Percentiles rank a stretch among this genome's conserved stretches.
Evolutionary conservation across 1,140 invertebrate species (phyloP).

Genomic region (Eupristina koningsbergeri): DNA sequence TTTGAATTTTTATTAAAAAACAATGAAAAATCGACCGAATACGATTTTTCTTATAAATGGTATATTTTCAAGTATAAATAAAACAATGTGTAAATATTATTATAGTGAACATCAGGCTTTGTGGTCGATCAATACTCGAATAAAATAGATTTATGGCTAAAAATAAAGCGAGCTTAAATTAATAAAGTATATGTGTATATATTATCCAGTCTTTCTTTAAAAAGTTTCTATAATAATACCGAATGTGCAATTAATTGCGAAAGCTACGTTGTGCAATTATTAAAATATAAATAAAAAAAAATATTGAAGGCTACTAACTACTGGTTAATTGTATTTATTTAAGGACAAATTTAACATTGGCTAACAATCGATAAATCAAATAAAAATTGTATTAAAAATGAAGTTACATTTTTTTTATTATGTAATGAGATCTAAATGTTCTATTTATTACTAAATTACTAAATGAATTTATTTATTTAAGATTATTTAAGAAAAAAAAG

Average conservation of each 20-base stretch:
- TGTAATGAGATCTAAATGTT: too few relatives aligned
- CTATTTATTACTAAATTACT: too few relatives aligned
- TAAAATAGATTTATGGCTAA: not conserved
- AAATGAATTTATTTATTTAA: too few relatives aligned
- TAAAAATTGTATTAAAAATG: not conserved
- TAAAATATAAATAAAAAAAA: constrained; percentile 28
- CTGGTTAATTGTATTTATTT: constrained; percentile 31
- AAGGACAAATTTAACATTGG: not conserved
- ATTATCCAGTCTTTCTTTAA: not conserved
- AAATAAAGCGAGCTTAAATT: not conserved
- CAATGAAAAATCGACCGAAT: not conserved
- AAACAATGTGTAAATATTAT: not conserved
- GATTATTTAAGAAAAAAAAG: too few relatives aligned
- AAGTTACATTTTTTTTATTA: not conserved
- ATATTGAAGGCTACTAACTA: constrained; percentile 35
- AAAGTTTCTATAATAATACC: not conserved
- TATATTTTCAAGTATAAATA: not conserved
- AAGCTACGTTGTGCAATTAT: constrained; percentile 44
- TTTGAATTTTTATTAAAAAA: not conserved
- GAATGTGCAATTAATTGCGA: constrained; percentile 24
- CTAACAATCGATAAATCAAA: constrained; percentile 5
- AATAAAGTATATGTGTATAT: not conserved
- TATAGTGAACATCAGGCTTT: not conserved
- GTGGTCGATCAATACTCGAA: not conserved
- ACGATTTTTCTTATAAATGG: not conserved